These are phyloP conservation scores for Chrysoperla carnea DNA, from an alignment of 1,140 invertebrate genomes.

Conservation along the genomic window DNA sequence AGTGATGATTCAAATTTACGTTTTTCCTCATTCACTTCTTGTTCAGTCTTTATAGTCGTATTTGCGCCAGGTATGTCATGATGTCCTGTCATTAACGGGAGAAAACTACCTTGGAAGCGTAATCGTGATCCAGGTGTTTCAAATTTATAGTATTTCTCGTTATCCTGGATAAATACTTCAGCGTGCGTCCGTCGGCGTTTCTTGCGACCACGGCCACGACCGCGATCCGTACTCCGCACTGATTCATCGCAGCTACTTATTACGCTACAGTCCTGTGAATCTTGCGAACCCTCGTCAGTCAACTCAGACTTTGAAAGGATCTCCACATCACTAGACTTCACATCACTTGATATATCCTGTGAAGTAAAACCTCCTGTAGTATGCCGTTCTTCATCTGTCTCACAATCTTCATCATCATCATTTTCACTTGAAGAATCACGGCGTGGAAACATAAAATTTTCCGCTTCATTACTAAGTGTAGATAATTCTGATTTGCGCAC, in stretches of 20 bases:
- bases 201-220: slow-evolving; percentile 12
- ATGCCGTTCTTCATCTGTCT: slow-evolving; percentile 27
- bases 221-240: slow-evolving; percentile 15
- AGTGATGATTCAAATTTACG: too few relatives aligned
- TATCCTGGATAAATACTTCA: slow-evolving; percentile 37
- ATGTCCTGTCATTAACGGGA: neutral
- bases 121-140: slow-evolving; percentile 34
- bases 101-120: slow-evolving; percentile 9
- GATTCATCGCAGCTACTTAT: slow-evolving; percentile 18
- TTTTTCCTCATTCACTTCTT: slow-evolving; percentile 10
- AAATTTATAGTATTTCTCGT: slow-evolving; percentile 42
- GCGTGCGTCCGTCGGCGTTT: slow-evolving; percentile 33
- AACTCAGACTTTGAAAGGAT: neutral
- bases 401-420: slow-evolving; percentile 25
- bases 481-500: slow-evolving; percentile 52
- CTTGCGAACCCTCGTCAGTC: neutral
- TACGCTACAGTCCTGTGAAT: neutral
- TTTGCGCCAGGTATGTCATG: slow-evolving; percentile 3
- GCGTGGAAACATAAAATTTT: slow-evolving; percentile 66
- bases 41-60: slow-evolving; percentile 13
- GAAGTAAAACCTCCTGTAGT: neutral
- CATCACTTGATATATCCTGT: slow-evolving; percentile 1
- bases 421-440: slow-evolving; percentile 33
- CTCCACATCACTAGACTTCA: neutral
- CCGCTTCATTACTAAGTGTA: slow-evolving; percentile 59